Evolutionary conservation across 2,797 vertebrate genomes (phyloP).

Genomic region (Percopsis omiscomaycus): DNA sequence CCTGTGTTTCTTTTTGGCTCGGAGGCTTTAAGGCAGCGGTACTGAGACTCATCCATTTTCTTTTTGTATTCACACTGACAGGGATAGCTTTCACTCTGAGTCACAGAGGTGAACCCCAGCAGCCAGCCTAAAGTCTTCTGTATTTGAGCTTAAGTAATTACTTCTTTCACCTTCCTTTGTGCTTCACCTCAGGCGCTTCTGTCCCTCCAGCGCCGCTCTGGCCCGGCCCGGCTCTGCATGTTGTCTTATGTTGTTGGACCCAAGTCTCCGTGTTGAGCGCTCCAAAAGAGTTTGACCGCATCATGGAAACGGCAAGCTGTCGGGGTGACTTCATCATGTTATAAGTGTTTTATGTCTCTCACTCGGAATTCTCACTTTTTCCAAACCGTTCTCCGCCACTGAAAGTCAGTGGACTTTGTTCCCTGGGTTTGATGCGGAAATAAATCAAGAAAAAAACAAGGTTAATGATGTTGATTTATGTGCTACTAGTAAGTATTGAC

Average conservation of each 20-base stretch:
- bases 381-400: conserved; percentile 44
- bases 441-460: background rate
- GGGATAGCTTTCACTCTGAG: conserved; percentile 46
- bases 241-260: conserved; percentile 51
- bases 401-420: conserved; percentile 34
- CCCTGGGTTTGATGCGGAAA: background rate
- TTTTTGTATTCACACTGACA: conserved; percentile 50
- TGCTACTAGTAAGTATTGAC: conserved; percentile 7
- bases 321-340: conserved; percentile 68
- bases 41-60: conserved; percentile 63
- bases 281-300: conserved; percentile 53
- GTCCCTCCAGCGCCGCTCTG: conserved; percentile 15
- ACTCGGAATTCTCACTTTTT: conserved; percentile 59
- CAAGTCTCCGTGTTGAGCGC: conserved; percentile 43
- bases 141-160: conserved; percentile 22
- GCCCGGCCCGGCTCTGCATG: conserved; percentile 40
- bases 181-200: conserved; percentile 15
- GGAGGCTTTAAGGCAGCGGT: conserved; percentile 48
- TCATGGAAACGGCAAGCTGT: conserved; percentile 72
- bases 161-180: conserved; percentile 16
- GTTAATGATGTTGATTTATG: conserved; percentile 24
- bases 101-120: conserved; percentile 34
- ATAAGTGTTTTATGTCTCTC: conserved; percentile 68
- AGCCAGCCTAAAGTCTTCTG: conserved; percentile 26
- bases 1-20: conserved; percentile 42